Conservation (phyloP, 1,140 invertebrate species). For the Plodia interpunctella region DNA sequence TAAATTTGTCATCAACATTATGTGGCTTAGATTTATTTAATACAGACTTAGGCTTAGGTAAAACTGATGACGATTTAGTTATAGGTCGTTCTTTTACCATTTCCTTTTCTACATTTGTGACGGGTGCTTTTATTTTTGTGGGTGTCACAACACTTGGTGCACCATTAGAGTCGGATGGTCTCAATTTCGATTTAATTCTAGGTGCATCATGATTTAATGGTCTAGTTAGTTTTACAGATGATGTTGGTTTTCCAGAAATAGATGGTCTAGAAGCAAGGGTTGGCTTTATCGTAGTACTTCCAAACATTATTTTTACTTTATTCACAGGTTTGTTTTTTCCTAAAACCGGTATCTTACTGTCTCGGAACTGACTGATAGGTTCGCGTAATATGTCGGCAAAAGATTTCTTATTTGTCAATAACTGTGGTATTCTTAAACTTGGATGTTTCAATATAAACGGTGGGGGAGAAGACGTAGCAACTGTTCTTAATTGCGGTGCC, state of each 20-base stretch:
- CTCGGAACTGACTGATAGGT: neutral
- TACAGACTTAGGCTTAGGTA: neutral
- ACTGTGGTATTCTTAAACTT: constrained; percentile 7
- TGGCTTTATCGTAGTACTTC: neutral
- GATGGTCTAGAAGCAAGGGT: neutral
- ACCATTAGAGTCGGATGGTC: constrained; percentile 15
- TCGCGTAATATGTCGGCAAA: neutral
- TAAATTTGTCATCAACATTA: neutral
- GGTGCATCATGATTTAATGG: neutral
- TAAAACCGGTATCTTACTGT: constrained; percentile 4
- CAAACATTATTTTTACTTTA: constrained; percentile 34
- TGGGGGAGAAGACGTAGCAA: constrained; percentile 8
- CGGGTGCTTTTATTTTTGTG: neutral
- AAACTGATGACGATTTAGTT: neutral
- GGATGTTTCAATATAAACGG: constrained; percentile 8
- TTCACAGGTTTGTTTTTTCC: constrained; percentile 17
- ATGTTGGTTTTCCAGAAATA: neutral
- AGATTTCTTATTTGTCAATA: neutral
- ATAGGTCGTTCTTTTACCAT: neutral
- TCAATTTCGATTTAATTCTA: neutral
- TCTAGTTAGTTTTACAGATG: neutral
- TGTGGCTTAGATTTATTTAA: neutral
- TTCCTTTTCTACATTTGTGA: neutral
- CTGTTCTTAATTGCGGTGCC: constrained; percentile 23
- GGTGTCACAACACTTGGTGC: constrained; percentile 18